Conservation (phyloP, 2,113 vertebrate genomes). For the Kryptolebias marmoratus region DNA sequence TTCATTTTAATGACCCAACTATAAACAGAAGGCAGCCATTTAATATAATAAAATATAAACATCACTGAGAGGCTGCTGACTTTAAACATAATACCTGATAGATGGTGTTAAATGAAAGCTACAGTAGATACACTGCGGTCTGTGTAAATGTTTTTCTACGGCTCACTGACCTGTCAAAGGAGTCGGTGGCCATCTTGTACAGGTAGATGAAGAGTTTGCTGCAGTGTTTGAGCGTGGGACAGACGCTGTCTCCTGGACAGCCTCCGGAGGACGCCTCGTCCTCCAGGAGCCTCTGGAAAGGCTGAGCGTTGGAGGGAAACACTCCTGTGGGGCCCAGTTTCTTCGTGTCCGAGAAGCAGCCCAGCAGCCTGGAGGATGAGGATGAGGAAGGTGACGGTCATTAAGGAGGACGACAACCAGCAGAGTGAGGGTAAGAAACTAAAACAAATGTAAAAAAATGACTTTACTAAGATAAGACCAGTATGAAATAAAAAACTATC, state of each 20-base stretch:
- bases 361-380: slow-evolving; percentile 83
- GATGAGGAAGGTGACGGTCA: not conserved
- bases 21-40: too few relatives aligned
- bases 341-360: slow-evolving; percentile 94
- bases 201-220: slow-evolving; percentile 98
- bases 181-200: slow-evolving; percentile 98
- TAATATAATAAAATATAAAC: not conserved
- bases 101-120: not conserved
- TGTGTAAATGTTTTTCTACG: too few relatives aligned
- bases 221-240: slow-evolving; percentile 92
- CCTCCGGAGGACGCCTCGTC: slow-evolving; percentile 83
- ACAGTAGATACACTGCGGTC: too few relatives aligned
- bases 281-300: slow-evolving; percentile 94
- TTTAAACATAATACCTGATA: not conserved
- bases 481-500: too few relatives aligned
- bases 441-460: not conserved
- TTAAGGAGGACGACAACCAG: not conserved
- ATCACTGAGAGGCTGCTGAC: not conserved
- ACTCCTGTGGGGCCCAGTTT: slow-evolving; percentile 87
- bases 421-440: not conserved
- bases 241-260: slow-evolving; percentile 84
- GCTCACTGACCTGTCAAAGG: slow-evolving; percentile 92
- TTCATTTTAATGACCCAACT: not conserved
- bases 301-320: slow-evolving; percentile 92
- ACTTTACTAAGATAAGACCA: not conserved